Conservation (phyloP, 2,113 vertebrate species). For the Heteronetta atricapilla region DNA sequence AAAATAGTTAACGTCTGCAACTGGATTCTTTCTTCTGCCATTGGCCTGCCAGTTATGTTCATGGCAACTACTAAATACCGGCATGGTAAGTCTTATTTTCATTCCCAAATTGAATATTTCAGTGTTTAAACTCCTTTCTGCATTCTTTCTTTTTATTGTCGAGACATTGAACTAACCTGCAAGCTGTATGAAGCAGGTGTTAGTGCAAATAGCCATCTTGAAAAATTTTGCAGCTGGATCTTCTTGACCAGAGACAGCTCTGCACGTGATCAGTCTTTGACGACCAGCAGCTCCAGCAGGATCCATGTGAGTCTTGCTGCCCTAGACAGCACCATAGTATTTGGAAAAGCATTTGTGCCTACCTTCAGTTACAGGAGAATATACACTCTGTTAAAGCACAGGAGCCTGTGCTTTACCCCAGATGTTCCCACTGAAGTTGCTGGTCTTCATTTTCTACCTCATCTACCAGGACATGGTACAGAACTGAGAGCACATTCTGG, state of each 20-base stretch:
- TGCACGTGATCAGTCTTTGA: neutral
- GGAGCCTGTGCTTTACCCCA: neutral
- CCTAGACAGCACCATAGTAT: neutral
- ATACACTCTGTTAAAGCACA: neutral
- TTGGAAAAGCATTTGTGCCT: neutral
- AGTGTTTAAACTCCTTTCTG: neutral
- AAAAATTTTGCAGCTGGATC: neutral
- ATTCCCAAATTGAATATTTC: neutral
- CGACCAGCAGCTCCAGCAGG: neutral
- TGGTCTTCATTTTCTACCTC: neutral
- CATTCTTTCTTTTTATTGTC: neutral
- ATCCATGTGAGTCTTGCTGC: fast-evolving
- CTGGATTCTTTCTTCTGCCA: slow-evolving; percentile 97
- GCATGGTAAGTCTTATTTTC: slow-evolving; percentile 73
- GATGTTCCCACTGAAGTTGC: neutral
- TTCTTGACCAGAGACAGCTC: neutral
- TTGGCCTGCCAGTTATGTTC: slow-evolving; percentile 98
- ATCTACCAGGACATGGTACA: neutral
- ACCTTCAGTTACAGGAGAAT: neutral
- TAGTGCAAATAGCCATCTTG: neutral
- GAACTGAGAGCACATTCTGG: neutral
- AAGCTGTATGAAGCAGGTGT: neutral
- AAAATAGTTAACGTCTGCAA: slow-evolving; percentile 98
- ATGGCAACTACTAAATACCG: slow-evolving; percentile 89
- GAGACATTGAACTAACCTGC: neutral